Evolutionary conservation across 1,140 invertebrate species (phyloP).

Genomic region (Macrocentrus cingulum): DNA sequence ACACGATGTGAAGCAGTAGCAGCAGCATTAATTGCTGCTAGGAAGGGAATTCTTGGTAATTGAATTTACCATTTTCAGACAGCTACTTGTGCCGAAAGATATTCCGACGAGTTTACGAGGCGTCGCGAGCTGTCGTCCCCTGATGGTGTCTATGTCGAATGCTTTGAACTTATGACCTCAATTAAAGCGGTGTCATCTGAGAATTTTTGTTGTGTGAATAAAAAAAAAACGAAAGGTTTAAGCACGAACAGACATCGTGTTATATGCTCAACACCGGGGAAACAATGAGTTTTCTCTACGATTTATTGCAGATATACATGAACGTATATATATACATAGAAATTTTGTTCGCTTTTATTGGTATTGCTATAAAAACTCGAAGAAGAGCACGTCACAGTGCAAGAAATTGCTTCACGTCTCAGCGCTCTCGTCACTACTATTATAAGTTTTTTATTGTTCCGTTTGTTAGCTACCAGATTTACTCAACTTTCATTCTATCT

Average conservation of each 20-base stretch:
- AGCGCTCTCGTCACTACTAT: background rate
- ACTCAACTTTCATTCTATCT: background rate
- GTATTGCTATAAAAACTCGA: background rate
- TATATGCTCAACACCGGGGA: background rate
- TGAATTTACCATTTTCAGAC: constrained; percentile 42
- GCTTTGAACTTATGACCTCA: constrained; percentile 37
- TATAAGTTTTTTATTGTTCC: constrained; percentile 1
- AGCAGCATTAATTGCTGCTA: constrained; percentile 42
- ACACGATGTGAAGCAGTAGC: no score
- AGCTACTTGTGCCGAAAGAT: constrained; percentile 34
- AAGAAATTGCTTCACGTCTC: constrained; percentile 2
- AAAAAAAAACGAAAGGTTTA: background rate
- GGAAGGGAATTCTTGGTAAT: constrained; percentile 35
- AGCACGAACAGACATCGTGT: background rate
- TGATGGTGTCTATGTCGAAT: constrained; percentile 17
- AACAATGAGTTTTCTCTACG: no score
- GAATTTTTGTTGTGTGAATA: constrained; percentile 8
- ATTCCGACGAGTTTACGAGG: constrained; percentile 40
- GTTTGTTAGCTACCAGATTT: background rate
- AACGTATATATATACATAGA: background rate
- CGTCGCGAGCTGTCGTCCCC: constrained; percentile 26
- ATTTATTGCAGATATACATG: no score
- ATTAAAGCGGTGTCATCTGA: constrained; percentile 44
- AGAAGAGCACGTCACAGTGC: background rate
- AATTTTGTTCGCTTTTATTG: background rate